phyloP scores from a whole-genome alignment of 2,797 vertebrate genomes.

The Eulemur rubriventer region DNA sequence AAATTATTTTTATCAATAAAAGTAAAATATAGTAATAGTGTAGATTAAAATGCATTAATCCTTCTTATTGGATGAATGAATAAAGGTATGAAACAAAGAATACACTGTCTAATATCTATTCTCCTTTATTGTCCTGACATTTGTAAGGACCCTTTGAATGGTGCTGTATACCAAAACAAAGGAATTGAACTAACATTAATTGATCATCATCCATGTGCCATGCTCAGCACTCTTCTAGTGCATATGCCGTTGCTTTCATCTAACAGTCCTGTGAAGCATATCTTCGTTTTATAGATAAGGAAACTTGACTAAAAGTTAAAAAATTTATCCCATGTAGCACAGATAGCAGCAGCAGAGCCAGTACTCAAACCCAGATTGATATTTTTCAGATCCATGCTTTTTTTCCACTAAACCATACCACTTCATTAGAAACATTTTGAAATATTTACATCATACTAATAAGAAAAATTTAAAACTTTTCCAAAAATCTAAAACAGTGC shows the following conservation, averaged over 20 bases:
- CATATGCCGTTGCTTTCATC: not conserved
- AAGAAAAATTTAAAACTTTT: not conserved
- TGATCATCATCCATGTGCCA: not conserved
- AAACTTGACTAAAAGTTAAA: not conserved
- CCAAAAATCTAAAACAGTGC: not conserved
- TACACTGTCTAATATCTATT: not conserved
- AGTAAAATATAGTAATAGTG: not conserved
- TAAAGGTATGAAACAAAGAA: not conserved
- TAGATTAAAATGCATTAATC: not conserved
- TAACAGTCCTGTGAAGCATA: not conserved
- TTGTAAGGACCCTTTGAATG: not conserved
- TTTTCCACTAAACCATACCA: not conserved
- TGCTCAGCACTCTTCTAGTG: not conserved
- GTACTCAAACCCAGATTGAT: not conserved
- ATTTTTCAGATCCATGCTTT: not conserved
- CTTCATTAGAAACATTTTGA: not conserved
- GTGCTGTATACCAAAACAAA: not conserved
- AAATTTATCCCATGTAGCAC: not conserved
- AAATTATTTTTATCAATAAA: not conserved
- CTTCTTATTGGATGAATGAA: not conserved
- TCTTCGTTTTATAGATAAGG: not conserved
- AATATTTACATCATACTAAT: not conserved
- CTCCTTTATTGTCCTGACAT: not conserved
- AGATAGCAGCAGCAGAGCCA: not conserved
- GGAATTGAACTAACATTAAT: not conserved